phyloP scores from a whole-genome alignment of 2,113 vertebrate species.

The Anser brachyrhynchus region DNA sequence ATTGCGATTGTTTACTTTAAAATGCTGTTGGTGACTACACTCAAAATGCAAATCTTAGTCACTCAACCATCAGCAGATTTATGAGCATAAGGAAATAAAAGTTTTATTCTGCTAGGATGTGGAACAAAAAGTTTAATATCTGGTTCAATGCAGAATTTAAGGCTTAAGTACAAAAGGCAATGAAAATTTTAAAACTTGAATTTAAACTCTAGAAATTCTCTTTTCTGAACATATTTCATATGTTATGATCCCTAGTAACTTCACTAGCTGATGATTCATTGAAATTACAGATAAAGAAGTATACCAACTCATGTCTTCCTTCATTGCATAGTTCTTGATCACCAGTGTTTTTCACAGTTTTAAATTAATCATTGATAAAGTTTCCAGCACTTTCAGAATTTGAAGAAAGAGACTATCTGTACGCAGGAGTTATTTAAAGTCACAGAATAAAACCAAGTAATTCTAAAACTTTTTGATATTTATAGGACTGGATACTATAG shows the following conservation, averaged over 20 bases:
- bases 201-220: neutral
- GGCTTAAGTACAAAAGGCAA: neutral
- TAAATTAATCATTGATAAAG: neutral
- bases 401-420: neutral
- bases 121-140: neutral
- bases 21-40: neutral
- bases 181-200: neutral
- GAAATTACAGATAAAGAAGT: neutral
- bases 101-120: neutral
- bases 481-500: neutral
- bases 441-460: neutral
- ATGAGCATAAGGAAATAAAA: neutral
- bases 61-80: neutral
- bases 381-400: neutral
- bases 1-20: neutral
- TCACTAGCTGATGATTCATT: neutral
- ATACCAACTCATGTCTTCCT: neutral
- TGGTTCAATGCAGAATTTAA: neutral
- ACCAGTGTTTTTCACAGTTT: neutral
- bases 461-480: neutral
- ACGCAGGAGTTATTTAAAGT: neutral
- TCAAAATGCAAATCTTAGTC: slow-evolving; percentile 1
- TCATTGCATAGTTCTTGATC: neutral
- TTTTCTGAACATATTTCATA: neutral
- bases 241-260: neutral